A percentile compares a stretch with the other conserved stretches of the same genome.
Evolutionary conservation across 2,797 vertebrate genomes (phyloP).

Genomic region (Adelosebastes latens): DNA sequence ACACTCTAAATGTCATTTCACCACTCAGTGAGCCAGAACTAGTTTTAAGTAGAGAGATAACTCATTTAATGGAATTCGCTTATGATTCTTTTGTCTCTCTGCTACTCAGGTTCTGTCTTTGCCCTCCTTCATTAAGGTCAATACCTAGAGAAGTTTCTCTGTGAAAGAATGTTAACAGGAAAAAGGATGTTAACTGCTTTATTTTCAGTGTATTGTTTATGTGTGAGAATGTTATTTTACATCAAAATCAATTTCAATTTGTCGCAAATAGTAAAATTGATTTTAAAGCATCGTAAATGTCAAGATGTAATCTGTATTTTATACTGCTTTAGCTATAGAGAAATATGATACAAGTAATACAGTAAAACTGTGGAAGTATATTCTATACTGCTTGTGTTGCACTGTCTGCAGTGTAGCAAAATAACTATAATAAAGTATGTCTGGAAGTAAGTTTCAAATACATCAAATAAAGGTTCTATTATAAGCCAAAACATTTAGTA

Average conservation of each 20-base stretch:
- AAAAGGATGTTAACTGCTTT: background rate
- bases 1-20: constrained; percentile 72
- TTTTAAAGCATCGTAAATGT: background rate
- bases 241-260: background rate
- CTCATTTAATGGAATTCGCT: constrained; percentile 61
- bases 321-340: background rate
- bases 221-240: background rate
- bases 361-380: background rate
- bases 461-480: background rate
- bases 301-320: background rate
- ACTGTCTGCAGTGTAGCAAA: background rate
- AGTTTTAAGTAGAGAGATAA: constrained; percentile 61
- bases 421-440: background rate
- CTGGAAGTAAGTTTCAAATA: background rate
- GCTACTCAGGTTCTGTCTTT: constrained; percentile 34
- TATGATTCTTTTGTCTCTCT: constrained; percentile 45
- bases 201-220: background rate
- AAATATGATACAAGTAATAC: background rate
- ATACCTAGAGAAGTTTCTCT: background rate
- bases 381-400: background rate
- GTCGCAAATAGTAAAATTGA: background rate
- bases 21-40: constrained; percentile 68
- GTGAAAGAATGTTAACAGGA: background rate
- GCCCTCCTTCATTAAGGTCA: constrained; percentile 24
- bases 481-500: background rate